Base-by-base conservation (phyloP, 2,113 vertebrate genomes). In the Seriola quinqueradiata region DNA sequence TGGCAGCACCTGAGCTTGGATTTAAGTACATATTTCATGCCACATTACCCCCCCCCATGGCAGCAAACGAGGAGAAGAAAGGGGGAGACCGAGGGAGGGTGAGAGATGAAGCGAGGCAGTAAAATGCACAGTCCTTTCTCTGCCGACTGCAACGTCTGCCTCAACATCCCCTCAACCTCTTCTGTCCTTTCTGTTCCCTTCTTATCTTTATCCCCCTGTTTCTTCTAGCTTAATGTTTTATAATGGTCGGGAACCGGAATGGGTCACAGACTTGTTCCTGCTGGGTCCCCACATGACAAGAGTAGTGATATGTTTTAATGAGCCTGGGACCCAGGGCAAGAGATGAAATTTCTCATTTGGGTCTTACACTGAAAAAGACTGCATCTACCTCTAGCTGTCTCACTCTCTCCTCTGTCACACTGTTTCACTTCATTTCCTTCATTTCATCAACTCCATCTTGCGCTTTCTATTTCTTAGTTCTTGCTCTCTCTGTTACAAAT, bases 1-100 rank as follows among this genome's bases (percentile, higher is more conserved):
- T 83, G 76, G 70, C 61, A 8, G 55, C 74, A 89, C 90, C 87
- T 92, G 84, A 92, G 77, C 87, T 70, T 70, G 77, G 82, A 79
- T 90, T 90, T 94, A 89, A 93, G 87, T 89, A 90, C 78, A 90
- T 90, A 93, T 94, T 94, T 94, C 90, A 93, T 87, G 89, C 77
- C 89, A 92, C 90, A 94, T 93, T 92, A 92, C 70, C 77, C 86
- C 77, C 86, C 81, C 64, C 68, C 36, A 25, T 79, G 73, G 80
- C 79, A 87, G 79, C 69, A 74, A 88, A 89, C 21, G 57, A 85
- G 77, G 55, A 73, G 73, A 77, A 86, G 81, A 82, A 80, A 85
- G 19, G 63, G 58, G 71, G 58, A 50, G 66, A 65, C 68, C 19
- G 61, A 60, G 59, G 55, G 73, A 46, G 55, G 52, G 59, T 38